phyloP scores from a whole-genome alignment of 2,113 vertebrate species.

The Sprattus sprattus region DNA sequence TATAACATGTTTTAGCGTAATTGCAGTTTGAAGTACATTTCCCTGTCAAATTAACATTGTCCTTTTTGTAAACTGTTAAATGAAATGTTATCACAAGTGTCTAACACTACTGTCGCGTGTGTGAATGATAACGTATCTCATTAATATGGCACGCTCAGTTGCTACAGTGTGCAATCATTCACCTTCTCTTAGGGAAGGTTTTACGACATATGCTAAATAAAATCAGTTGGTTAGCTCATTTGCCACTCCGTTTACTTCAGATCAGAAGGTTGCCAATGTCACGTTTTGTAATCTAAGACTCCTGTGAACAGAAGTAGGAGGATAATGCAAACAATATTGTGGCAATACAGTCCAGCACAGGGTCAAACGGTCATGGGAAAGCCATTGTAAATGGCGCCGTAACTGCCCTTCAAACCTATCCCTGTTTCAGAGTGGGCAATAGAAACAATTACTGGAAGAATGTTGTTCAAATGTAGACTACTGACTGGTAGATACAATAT shows the following conservation, averaged over 20 bases:
- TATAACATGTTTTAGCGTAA: background rate
- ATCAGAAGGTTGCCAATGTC: background rate
- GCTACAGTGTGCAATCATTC: background rate
- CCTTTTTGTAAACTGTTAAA: background rate
- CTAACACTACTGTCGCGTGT: background rate
- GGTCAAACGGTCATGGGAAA: constrained; percentile 14
- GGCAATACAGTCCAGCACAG: background rate
- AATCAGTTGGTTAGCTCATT: background rate
- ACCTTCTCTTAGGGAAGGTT: background rate
- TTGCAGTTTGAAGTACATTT: background rate
- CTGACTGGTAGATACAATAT: background rate
- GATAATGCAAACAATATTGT: background rate
- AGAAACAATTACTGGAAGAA: background rate
- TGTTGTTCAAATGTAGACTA: background rate
- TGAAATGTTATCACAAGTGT: background rate
- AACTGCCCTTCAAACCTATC: background rate
- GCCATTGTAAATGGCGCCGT: background rate
- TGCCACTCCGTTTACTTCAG: background rate
- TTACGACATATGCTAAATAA: background rate
- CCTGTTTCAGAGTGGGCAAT: background rate
- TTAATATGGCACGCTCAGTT: background rate
- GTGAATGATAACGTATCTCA: background rate
- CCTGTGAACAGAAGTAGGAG: background rate
- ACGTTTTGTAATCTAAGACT: background rate
- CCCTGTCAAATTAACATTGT: background rate